Evolutionary conservation across 2,888 invertebrate genomes (phyloP), one percentile per base, ranked within the genome.

Genomic region (Stictocephala bisonia): DNA sequence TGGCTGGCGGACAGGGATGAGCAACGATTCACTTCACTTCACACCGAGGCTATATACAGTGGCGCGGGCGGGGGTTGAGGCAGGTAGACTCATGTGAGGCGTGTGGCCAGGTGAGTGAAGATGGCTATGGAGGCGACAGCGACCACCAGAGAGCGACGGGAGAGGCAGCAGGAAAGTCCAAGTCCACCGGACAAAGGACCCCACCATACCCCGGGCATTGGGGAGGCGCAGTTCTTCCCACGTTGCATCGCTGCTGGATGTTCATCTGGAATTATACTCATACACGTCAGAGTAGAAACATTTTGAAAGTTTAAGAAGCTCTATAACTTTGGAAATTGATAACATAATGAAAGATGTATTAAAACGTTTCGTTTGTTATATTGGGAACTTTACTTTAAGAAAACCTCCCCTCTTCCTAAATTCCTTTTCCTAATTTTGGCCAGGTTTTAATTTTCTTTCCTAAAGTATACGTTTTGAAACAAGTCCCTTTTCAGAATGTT

Each of bases 201-300:
- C 85, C 86, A 86, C 82, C 82, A 82, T 58, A 82, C 79, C 56
- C 85, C 86, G 9, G 86, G 86, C 71, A 86, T 85, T 1, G 85
- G 85, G 3, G 86, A 86, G 56, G 86, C 86, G 35, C 85, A 85
- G 80, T 86, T 86, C 80, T 87, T 87, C 15, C 87, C 87, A 77
- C 87, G 84, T 82, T 88, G 88, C 87, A 87, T 87, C 13, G 87
- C 87, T 24, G 84, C 84, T 67, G 84, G 84, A 79, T 84, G 83
- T 78, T 84, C 84, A 68, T 83, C 84, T 84, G 79, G 11, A 77
- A 76, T n/a, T 22, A 7, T 22, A 72, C 20, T 35, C 24, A n/a
- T n/a, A n/a, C n/a, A n/a, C n/a, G n/a, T n/a, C n/a, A n/a, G n/a
- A n/a, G n/a, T n/a, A n/a, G n/a, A n/a, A n/a, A n/a, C n/a, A n/a